Evolutionary conservation across 2,888 invertebrate genomes (phyloP).

Genomic region (Liposcelis brunnea): DNA sequence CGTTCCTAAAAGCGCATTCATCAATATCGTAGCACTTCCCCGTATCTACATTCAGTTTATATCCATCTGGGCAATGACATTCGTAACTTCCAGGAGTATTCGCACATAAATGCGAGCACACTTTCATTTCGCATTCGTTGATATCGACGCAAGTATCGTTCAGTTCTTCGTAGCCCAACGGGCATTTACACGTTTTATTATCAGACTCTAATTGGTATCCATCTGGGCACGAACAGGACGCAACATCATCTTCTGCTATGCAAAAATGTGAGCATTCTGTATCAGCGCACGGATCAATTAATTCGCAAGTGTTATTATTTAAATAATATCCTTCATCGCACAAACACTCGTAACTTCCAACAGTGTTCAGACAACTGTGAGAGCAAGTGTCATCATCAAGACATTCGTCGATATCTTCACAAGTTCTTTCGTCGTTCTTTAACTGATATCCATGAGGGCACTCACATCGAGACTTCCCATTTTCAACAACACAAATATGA

Average conservation of each 20-base stretch:
- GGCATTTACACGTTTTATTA: conserved; percentile 20
- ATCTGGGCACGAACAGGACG: conserved; percentile 30
- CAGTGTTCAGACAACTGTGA: conserved; percentile 39
- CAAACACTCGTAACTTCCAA: conserved; percentile 25
- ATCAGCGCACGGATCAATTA: conserved; percentile 45
- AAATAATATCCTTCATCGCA: conserved; percentile 15
- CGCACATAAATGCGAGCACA: conserved; percentile 35
- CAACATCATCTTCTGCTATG: conserved; percentile 46
- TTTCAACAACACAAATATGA: conserved; percentile 21
- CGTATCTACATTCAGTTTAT: conserved; percentile 18
- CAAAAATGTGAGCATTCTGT: conserved; percentile 33
- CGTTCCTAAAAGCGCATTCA: conserved; percentile 26
- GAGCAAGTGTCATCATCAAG: conserved; percentile 28
- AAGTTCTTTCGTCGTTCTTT: conserved; percentile 16
- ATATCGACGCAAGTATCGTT: conserved; percentile 32
- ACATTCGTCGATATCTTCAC: conserved; percentile 22
- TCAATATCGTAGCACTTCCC: conserved; percentile 24
- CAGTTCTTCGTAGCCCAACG: conserved; percentile 25
- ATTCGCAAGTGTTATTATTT: conserved; percentile 25
- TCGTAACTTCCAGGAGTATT: conserved; percentile 46
- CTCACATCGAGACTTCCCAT: conserved; percentile 22
- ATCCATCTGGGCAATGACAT: conserved; percentile 29
- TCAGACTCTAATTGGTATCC: conserved; percentile 20
- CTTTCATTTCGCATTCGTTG: conserved; percentile 39
- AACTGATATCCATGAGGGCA: conserved; percentile 19